These are phyloP conservation scores for Macaca fascicularis DNA, from an alignment of 2,113 vertebrate species.

Conservation along the genomic window DNA sequence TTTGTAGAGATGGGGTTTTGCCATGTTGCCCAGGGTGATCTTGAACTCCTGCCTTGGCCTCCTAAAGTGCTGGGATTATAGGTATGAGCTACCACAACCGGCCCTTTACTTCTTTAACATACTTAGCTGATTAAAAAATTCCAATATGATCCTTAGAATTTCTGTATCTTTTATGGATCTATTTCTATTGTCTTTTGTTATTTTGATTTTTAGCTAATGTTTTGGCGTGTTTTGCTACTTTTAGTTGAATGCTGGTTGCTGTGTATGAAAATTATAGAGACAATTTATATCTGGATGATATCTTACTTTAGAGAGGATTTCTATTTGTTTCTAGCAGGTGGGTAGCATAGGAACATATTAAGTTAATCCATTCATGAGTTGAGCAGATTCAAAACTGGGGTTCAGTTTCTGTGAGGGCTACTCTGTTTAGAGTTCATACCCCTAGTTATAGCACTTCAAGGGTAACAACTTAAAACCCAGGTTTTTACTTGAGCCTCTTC, in stretches of 20 bases:
- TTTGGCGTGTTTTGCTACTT: background rate
- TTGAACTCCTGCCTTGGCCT: no score
- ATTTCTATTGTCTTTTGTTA: background rate
- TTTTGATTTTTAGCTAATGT: background rate
- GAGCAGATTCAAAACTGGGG: background rate
- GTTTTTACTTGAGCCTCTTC: background rate
- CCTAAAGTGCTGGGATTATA: no score
- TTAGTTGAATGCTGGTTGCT: background rate
- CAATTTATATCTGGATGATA: background rate
- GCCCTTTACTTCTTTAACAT: background rate
- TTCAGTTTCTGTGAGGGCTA: background rate
- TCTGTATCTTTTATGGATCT: background rate
- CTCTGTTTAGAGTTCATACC: background rate
- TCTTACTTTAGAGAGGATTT: background rate
- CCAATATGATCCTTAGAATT: background rate
- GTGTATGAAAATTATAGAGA: background rate
- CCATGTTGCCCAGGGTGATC: no score
- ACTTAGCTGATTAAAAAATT: background rate
- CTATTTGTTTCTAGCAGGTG: background rate
- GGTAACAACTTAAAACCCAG: background rate
- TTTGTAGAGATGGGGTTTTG: no score
- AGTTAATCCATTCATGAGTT: background rate
- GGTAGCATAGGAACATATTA: background rate
- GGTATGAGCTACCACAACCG: no score
- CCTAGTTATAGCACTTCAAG: background rate